A percentile compares a stretch with the other conserved stretches of the same genome.
Evolutionary conservation across 2,888 invertebrate species (phyloP).

Genomic region (Microdon myrmicae): DNA sequence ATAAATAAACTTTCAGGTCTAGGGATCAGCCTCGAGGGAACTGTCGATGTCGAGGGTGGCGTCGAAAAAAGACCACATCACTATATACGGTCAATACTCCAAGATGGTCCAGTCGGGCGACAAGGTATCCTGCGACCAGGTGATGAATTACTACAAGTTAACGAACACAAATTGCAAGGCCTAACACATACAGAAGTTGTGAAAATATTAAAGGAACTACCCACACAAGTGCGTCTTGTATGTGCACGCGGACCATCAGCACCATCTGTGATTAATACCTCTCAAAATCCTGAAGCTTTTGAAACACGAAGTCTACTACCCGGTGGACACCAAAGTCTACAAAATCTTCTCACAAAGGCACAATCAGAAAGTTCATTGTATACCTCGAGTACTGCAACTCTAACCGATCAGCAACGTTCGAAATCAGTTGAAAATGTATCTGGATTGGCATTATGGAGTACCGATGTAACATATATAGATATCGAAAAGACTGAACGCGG

Average conservation of each 20-base stretch:
- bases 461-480: conserved; percentile 90
- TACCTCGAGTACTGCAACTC: conserved; percentile 85
- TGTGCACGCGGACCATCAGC: conserved; percentile 79
- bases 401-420: conserved; percentile 82
- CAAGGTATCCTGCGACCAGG: conserved; percentile 92
- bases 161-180: conserved; percentile 90
- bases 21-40: conserved; percentile 97
- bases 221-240: conserved; percentile 88
- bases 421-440: conserved; percentile 94
- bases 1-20: conserved; percentile 92
- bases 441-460: conserved; percentile 96
- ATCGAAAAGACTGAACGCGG: conserved; percentile 94
- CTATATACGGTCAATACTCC: conserved; percentile 94
- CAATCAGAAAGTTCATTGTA: conserved; percentile 94
- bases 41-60: conserved; percentile 97
- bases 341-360: conserved; percentile 88
- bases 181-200: conserved; percentile 97
- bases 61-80: conserved; percentile 98
- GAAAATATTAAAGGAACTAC: conserved; percentile 91
- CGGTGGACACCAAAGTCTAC: conserved; percentile 85
- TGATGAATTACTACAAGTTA: conserved; percentile 96
- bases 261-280: conserved; percentile 79
- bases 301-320: conserved; percentile 85
- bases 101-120: conserved; percentile 95
- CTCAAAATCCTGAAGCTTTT: conserved; percentile 82